phyloP scores from a whole-genome alignment of 2,797 vertebrate species.

The Chaunax sp. region DNA sequence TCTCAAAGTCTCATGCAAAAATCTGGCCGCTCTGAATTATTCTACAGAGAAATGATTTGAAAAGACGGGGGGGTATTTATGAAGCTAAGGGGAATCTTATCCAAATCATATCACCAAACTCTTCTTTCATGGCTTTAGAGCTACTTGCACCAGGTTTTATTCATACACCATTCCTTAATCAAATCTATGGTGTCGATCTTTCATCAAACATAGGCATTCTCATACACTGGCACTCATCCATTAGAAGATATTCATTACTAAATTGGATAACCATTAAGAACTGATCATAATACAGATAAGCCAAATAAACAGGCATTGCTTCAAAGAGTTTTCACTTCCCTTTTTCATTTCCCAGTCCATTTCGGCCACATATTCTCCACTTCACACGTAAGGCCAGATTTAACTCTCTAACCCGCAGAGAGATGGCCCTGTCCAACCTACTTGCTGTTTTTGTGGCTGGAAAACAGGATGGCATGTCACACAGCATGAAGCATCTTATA shows the following conservation, averaged over 20 bases:
- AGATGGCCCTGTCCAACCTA: background rate
- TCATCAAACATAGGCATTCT: background rate
- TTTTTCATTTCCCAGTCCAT: slow-evolving; percentile 32
- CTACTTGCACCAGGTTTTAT: background rate
- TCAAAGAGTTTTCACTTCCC: slow-evolving; percentile 43
- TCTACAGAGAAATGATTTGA: background rate
- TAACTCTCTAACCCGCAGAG: slow-evolving; percentile 4
- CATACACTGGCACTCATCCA: background rate
- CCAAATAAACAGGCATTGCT: slow-evolving; percentile 8
- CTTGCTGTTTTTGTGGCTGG: slow-evolving; percentile 14
- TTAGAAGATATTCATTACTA: background rate
- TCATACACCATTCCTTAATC: background rate
- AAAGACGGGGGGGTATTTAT: background rate
- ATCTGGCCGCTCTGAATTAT: background rate
- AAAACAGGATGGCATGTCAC: slow-evolving; percentile 23
- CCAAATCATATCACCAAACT: background rate
- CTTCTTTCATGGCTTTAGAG: slow-evolving; percentile 2
- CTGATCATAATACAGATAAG: background rate
- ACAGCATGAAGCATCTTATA: background rate
- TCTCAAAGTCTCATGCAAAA: slow-evolving; percentile 7
- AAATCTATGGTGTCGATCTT: background rate
- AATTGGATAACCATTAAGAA: background rate
- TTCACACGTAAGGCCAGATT: slow-evolving; percentile 3
- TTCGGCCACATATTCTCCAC: slow-evolving; percentile 9
- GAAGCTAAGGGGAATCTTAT: background rate